Conservation (phyloP, 2,797 vertebrate genomes). For the Sebastes diploproa region DNA sequence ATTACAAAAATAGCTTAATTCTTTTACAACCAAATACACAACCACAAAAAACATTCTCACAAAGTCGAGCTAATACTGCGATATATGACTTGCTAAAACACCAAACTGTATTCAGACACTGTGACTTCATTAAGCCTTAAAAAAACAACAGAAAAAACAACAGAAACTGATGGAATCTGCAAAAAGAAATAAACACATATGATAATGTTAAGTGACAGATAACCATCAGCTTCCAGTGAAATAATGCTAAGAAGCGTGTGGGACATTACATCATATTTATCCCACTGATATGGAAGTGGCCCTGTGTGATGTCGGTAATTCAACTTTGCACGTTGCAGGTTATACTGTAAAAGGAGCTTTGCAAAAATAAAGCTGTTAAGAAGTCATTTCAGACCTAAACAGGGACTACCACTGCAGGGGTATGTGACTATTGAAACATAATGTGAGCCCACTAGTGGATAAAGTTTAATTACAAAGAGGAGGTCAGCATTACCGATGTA, state of each 20-base stretch:
- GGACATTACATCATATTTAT: background rate
- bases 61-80: constrained; percentile 72
- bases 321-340: background rate
- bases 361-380: background rate
- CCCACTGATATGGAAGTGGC: background rate
- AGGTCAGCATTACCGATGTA: background rate
- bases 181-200: constrained; percentile 72
- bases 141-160: background rate
- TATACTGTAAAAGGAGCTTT: background rate
- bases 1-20: constrained; percentile 84
- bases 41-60: constrained; percentile 66
- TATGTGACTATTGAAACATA: background rate
- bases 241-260: constrained; percentile 11
- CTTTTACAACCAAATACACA: constrained; percentile 80
- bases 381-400: background rate
- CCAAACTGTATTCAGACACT: constrained; percentile 56
- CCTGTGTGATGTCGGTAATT: background rate
- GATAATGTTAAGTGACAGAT: constrained; percentile 62
- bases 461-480: background rate
- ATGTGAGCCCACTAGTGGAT: background rate
- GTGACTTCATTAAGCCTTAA: constrained; percentile 29
- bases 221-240: constrained; percentile 64
- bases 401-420: background rate
- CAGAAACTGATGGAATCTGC: constrained; percentile 67
- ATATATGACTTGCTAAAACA: constrained; percentile 54